A percentile compares a stretch with the other conserved stretches of the same genome.
Evolutionary conservation across 92 coral and sea anemone genomes (phyloP).

Genomic region (Epizoanthus rinbou): DNA sequence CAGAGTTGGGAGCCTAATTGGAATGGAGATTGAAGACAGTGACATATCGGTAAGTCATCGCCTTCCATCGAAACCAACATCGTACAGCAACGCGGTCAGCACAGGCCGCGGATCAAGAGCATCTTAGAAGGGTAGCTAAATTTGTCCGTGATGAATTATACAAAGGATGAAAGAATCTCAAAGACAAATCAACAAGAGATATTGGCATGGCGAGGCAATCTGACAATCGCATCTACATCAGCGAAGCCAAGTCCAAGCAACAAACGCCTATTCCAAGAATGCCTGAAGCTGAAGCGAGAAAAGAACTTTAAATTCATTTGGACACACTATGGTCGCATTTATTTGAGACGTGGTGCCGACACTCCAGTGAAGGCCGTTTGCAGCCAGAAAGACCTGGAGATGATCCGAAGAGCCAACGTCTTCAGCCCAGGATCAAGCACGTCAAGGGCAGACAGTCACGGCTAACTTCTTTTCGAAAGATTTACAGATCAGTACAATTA

Average conservation of each 20-base stretch:
- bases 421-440: slow-evolving; percentile 15
- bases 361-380: slow-evolving; percentile 15
- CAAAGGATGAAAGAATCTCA: not conserved
- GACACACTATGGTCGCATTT: slow-evolving; percentile 31
- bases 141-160: too few species aligned
- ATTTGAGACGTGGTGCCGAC: slow-evolving; percentile 9
- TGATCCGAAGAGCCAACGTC: slow-evolving; percentile 14
- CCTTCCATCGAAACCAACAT: too few species aligned
- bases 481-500: too few species aligned
- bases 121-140: too few species aligned
- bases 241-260: slow-evolving; percentile 31
- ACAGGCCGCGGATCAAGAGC: too few species aligned
- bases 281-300: slow-evolving; percentile 32
- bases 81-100: too few species aligned
- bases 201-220: slow-evolving; percentile 18
- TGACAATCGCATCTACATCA: slow-evolving; percentile 17
- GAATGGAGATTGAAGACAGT: not conserved
- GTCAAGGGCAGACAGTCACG: not conserved
- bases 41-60: slow-evolving; percentile 13
- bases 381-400: slow-evolving; percentile 1
- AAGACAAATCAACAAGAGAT: slow-evolving; percentile 27
- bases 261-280: slow-evolving; percentile 1
- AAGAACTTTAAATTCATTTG: slow-evolving; percentile 24
- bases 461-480: not conserved
- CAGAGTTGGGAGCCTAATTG: slow-evolving; percentile 4